These are phyloP conservation scores for Stenichneumon culpator DNA, from an alignment of 2,888 invertebrate species.

Conservation along the genomic window DNA sequence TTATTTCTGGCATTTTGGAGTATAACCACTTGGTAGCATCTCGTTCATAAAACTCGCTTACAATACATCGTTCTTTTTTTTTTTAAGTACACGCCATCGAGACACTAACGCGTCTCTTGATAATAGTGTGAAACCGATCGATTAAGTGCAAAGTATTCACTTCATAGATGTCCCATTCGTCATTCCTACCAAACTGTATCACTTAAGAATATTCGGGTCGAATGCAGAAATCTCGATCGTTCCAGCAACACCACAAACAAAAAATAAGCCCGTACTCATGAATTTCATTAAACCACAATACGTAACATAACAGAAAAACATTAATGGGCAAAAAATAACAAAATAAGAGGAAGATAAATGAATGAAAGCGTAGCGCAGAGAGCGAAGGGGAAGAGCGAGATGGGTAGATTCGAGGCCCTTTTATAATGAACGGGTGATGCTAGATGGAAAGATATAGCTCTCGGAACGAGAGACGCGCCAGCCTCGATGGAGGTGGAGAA, in stretches of 20 bases:
- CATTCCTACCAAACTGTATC: no score
- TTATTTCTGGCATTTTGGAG: no score
- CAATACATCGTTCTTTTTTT: no score
- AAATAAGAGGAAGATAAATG: constrained; percentile 24
- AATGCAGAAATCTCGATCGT: no score
- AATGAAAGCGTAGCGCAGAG: constrained; percentile 1
- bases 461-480: constrained; percentile 31
- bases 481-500: constrained; percentile 11
- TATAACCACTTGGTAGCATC: no score
- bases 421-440: constrained; percentile 53
- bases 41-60: no score
- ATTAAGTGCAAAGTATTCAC: background rate
- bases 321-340: constrained; percentile 44
- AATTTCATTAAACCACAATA: constrained; percentile 10
- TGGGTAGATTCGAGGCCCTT: constrained; percentile 29
- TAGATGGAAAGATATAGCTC: constrained; percentile 43
- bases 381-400: background rate
- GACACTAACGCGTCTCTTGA: no score
- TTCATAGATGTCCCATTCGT: no score
- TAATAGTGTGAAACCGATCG: background rate
- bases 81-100: no score
- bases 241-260: background rate
- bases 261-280: background rate
- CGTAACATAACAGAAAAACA: constrained; percentile 37
- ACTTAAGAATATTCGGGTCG: no score